These are phyloP conservation scores for Corythoichthys haematopterus DNA, from an alignment of 2,113 vertebrate species.

Conservation along the genomic window DNA sequence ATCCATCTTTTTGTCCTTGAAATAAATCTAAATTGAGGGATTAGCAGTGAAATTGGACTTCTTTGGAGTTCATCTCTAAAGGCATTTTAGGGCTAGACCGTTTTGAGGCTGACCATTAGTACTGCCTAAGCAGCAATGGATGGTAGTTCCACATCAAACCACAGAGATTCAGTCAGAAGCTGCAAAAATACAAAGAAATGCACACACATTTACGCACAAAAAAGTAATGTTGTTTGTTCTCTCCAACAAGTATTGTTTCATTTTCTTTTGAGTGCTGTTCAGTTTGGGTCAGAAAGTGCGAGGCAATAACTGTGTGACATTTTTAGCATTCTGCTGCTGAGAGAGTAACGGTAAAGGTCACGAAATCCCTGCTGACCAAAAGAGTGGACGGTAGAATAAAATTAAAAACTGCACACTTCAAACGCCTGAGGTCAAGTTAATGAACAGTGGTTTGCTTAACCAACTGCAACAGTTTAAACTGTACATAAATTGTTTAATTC, in stretches of 20 bases:
- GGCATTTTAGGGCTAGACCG: background rate
- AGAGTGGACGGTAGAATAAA: background rate
- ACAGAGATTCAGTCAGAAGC: background rate
- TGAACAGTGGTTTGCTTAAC: background rate
- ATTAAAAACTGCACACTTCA: background rate
- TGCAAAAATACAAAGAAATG: background rate
- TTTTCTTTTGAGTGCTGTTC: conserved; percentile 9
- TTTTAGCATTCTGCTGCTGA: conserved; percentile 22
- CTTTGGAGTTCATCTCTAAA: background rate
- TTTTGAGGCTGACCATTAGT: background rate
- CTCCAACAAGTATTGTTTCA: conserved; percentile 9
- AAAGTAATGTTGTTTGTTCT: background rate
- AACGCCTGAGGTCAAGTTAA: background rate
- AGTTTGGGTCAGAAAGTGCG: conserved; percentile 9
- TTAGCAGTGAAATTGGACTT: conserved; percentile 1
- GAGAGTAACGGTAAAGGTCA: conserved; percentile 18
- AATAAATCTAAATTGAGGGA: conserved; percentile 18
- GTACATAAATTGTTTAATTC: too few relatives aligned
- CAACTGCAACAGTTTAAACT: background rate
- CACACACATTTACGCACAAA: background rate
- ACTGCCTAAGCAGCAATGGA: background rate
- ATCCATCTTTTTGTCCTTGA: conserved; percentile 11
- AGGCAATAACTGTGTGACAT: conserved; percentile 30
- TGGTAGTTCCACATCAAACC: background rate
- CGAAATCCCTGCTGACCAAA: background rate